phyloP scores from a whole-genome alignment of 2,797 vertebrate genomes.

The Morus bassanus region DNA sequence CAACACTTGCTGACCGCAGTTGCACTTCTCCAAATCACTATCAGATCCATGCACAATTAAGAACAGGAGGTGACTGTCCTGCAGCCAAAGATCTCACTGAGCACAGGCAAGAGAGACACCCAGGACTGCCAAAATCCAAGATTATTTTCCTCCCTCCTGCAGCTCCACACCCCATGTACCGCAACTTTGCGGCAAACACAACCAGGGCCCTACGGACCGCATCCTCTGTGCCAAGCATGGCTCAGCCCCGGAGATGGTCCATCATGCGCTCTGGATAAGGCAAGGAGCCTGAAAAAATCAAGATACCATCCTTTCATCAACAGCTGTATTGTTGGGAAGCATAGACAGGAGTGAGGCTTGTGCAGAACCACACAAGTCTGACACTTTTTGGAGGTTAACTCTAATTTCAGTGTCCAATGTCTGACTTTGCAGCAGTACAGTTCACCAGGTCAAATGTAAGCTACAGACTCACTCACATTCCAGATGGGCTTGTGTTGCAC shows the following conservation, averaged over 20 bases:
- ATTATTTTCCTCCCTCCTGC: neutral
- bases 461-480: rapidly evolving
- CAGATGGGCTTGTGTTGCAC: neutral
- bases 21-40: neutral
- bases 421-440: neutral
- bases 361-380: neutral
- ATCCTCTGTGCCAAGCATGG: neutral
- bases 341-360: neutral
- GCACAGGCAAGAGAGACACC: neutral
- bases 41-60: neutral
- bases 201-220: neutral
- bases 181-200: neutral
- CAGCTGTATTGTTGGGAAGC: neutral
- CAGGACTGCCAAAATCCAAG: neutral
- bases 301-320: neutral
- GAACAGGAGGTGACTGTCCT: neutral
- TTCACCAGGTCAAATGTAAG: rapidly evolving
- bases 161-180: neutral
- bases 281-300: neutral
- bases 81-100: neutral
- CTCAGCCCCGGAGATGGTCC: neutral
- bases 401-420: neutral
- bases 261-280: neutral
- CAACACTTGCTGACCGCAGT: neutral
- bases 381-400: neutral